Conservation (phyloP, 2,888 invertebrate species). For the Hyposoter didymator region DNA sequence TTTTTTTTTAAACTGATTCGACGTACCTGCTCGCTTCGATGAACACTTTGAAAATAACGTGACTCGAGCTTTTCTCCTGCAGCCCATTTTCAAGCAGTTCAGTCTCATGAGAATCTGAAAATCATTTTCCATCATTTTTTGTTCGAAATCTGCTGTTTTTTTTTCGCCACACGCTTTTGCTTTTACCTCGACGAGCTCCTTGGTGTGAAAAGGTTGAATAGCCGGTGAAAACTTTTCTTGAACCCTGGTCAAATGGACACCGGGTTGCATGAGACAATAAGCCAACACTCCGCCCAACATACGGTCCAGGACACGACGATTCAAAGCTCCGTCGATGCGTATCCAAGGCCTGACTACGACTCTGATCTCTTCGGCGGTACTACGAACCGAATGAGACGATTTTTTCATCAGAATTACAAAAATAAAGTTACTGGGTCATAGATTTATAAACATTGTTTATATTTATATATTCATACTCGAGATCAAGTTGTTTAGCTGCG, state of each 20-base stretch:
- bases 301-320: conserved; percentile 88
- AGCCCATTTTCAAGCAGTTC: conserved; percentile 85
- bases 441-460: not conserved
- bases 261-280: conserved; percentile 88
- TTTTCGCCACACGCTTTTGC: not conserved
- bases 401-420: not conserved
- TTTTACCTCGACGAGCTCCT: conserved; percentile 87
- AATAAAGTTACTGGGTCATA: not conserved
- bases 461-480: conserved; percentile 73
- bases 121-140: conserved; percentile 65
- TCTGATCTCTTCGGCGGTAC: conserved; percentile 80
- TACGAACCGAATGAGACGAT: conserved; percentile 66
- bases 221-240: conserved; percentile 87
- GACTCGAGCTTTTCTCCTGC: conserved; percentile 79
- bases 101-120: conserved; percentile 86
- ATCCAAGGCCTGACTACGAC: conserved; percentile 89
- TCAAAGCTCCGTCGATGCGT: conserved; percentile 89
- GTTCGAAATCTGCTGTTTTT: not conserved
- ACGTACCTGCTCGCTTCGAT: conserved; percentile 81
- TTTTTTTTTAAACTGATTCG: conserved; percentile 8
- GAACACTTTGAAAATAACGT: conserved; percentile 85
- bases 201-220: conserved; percentile 88
- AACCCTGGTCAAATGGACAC: conserved; percentile 85
- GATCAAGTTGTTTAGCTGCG: conserved; percentile 78
- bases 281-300: conserved; percentile 89